A percentile compares a stretch with the other conserved stretches of the same genome.
Evolutionary conservation across 2,888 invertebrate species (phyloP).

Genomic region (Papilio protenor): DNA sequence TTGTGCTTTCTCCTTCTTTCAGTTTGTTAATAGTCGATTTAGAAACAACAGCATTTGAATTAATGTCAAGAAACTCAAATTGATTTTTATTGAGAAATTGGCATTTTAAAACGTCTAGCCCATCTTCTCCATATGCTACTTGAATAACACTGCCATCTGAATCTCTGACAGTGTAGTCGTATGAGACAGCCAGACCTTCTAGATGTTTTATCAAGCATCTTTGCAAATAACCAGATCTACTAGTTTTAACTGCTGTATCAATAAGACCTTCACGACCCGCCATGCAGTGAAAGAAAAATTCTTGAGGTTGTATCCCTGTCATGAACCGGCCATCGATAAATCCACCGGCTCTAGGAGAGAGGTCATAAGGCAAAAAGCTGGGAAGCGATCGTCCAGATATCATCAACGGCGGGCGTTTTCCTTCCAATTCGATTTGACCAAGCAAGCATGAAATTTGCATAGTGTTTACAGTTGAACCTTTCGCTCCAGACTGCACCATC

Average conservation of each 20-base stretch:
- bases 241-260: slow-evolving; percentile 99
- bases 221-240: slow-evolving; percentile 98
- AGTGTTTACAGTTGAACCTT: slow-evolving; percentile 98
- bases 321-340: slow-evolving; percentile 98
- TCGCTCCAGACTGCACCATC: slow-evolving; percentile 99
- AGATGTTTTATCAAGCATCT: slow-evolving; percentile 98
- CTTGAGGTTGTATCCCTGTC: slow-evolving; percentile 99
- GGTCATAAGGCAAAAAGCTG: slow-evolving; percentile 94
- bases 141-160: slow-evolving; percentile 96
- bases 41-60: slow-evolving; percentile 87
- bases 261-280: slow-evolving; percentile 99
- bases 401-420: slow-evolving; percentile 97
- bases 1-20: slow-evolving; percentile 81
- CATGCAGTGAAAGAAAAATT: slow-evolving; percentile 99
- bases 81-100: slow-evolving; percentile 92
- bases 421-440: slow-evolving; percentile 99
- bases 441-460: slow-evolving; percentile 99
- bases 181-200: slow-evolving; percentile 96
- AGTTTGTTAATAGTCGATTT: slow-evolving; percentile 83
- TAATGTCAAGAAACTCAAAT: slow-evolving; percentile 92
- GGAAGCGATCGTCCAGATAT: slow-evolving; percentile 96
- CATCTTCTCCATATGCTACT: slow-evolving; percentile 97
- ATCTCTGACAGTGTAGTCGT: slow-evolving; percentile 98
- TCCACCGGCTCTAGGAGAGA: slow-evolving; percentile 96
- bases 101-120: slow-evolving; percentile 94